phyloP scores from a whole-genome alignment of 2,797 vertebrate species.

The Xenops minutus region DNA sequence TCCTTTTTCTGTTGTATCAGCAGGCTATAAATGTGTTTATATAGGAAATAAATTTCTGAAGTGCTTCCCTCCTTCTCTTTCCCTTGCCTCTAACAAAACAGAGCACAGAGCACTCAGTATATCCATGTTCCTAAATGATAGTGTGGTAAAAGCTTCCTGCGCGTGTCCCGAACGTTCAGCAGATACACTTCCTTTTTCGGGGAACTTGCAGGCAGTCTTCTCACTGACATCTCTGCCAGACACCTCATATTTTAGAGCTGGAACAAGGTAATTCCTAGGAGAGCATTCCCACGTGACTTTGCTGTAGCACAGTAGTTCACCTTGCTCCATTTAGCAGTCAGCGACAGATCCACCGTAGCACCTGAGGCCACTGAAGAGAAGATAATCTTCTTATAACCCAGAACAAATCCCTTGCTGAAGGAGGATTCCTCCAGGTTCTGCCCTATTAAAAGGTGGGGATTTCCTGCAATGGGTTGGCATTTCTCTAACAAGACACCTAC shows the following conservation, averaged over 20 bases:
- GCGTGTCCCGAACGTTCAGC: accelerated
- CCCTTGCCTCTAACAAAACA: neutral
- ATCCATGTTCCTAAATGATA: accelerated
- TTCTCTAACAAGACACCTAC: neutral
- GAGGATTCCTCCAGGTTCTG: conserved; percentile 28
- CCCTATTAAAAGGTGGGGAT: neutral
- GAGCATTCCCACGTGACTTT: neutral
- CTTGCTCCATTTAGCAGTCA: conserved; percentile 42
- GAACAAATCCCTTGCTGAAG: neutral
- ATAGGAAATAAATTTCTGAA: neutral
- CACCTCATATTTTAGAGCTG: neutral
- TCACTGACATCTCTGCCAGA: neutral
- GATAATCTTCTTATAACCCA: neutral
- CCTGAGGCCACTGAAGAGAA: neutral
- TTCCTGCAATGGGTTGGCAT: neutral
- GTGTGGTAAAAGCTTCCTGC: neutral
- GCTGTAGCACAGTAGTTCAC: conserved; percentile 5
- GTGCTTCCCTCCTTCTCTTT: neutral
- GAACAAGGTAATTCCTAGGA: neutral
- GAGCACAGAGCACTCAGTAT: neutral
- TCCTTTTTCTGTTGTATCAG: neutral
- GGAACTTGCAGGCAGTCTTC: neutral
- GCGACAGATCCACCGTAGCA: accelerated
- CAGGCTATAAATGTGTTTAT: neutral
- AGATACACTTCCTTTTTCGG: neutral